A percentile compares a stretch with the other conserved stretches of the same genome.
Evolutionary conservation across 2,113 vertebrate species (phyloP).

Genomic region (Nibea coibor): DNA sequence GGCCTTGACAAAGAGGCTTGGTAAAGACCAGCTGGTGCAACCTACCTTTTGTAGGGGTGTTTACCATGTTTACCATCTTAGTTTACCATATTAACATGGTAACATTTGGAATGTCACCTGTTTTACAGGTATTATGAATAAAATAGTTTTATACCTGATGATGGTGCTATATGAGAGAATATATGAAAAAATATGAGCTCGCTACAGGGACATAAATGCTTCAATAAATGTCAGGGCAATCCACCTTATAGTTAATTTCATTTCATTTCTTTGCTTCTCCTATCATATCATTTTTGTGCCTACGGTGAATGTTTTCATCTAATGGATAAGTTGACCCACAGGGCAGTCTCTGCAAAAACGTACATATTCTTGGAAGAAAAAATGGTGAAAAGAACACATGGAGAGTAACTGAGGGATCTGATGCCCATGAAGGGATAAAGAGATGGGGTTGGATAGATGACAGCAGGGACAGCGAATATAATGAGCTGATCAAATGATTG

Average conservation of each 20-base stretch:
- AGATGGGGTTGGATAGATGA: conserved; percentile 51
- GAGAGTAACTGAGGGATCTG: conserved; percentile 19
- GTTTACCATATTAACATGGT: not conserved
- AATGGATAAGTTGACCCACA: not conserved
- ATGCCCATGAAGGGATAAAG: conserved; percentile 37
- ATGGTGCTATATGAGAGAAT: too few species aligned
- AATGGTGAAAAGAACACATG: conserved; percentile 16
- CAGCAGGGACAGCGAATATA: conserved; percentile 49
- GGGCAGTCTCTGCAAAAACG: not conserved
- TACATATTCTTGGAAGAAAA: conserved; percentile 22
- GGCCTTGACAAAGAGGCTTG: too few species aligned
- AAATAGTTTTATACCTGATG: not conserved
- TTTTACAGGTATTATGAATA: not conserved
- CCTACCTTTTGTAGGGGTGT: too few species aligned
- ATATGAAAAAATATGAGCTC: not conserved
- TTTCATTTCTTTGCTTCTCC: not conserved
- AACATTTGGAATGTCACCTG: not conserved
- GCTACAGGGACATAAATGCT: not conserved
- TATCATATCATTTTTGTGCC: not conserved
- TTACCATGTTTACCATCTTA: not conserved
- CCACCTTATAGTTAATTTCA: not conserved
- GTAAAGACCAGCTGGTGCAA: too few species aligned
- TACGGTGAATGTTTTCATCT: not conserved
- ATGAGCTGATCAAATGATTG: conserved; percentile 71
- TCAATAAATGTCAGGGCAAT: not conserved